Percentiles rank a stretch among this genome's conserved stretches.
Conservation (phyloP, 2,888 invertebrate species). For the Tetropium fuscum region DNA sequence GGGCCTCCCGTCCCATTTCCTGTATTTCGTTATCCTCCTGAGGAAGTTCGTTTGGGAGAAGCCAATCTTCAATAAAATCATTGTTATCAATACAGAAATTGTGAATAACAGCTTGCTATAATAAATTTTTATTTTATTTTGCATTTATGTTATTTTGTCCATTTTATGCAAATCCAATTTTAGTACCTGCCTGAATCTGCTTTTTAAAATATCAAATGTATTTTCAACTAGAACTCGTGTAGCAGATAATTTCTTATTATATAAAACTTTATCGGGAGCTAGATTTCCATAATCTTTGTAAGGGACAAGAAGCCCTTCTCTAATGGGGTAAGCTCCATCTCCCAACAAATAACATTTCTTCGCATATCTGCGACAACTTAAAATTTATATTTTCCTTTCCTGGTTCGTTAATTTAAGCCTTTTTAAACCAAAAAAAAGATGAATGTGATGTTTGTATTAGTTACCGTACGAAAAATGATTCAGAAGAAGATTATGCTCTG, state of each 20-base stretch:
- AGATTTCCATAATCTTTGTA: constrained; percentile 50
- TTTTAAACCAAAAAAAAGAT: no score
- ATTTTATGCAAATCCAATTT: constrained; percentile 22
- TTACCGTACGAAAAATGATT: no score
- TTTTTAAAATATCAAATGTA: constrained; percentile 52
- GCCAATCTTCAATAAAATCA: neutral
- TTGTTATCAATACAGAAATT: neutral
- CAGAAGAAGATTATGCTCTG: no score
- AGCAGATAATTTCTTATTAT: constrained; percentile 47
- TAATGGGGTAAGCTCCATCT: constrained; percentile 49
- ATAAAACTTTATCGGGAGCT: constrained; percentile 42
- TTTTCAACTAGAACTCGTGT: constrained; percentile 54
- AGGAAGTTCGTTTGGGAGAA: neutral
- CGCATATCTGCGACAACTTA: no score
- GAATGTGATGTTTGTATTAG: no score
- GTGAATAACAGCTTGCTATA: neutral
- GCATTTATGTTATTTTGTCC: neutral
- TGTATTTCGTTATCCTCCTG: neutral
- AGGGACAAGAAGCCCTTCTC: constrained; percentile 46
- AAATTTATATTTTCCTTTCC: no score
- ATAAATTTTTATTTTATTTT: no score
- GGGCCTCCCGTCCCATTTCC: neutral
- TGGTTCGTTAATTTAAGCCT: no score
- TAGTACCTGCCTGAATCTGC: constrained; percentile 42
- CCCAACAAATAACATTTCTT: constrained; percentile 31